Evolutionary conservation across 2,888 invertebrate species (phyloP).

Genomic region (Drosophila austrosaltans): DNA sequence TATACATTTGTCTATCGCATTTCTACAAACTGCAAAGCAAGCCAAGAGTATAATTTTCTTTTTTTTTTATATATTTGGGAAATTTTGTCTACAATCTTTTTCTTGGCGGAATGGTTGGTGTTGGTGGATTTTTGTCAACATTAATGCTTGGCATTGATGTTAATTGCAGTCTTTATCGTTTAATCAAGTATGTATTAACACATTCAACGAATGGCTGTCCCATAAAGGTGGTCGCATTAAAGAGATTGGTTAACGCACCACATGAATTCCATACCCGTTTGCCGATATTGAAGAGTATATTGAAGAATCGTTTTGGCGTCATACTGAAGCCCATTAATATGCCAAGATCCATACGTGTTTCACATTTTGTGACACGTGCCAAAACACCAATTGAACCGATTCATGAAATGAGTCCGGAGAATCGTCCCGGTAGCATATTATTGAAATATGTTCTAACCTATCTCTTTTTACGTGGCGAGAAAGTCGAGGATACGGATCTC

Average conservation of each 20-base stretch:
- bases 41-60: background rate
- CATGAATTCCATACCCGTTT: background rate
- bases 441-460: conserved; percentile 1
- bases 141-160: background rate
- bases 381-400: background rate
- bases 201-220: background rate
- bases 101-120: conserved; percentile 9
- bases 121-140: background rate
- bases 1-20: no score
- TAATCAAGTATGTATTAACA: background rate
- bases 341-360: background rate
- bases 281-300: background rate
- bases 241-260: background rate
- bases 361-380: background rate
- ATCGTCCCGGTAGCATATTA: background rate
- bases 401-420: background rate
- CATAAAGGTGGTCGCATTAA: background rate
- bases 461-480: conserved; percentile 1
- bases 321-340: background rate
- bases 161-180: background rate
- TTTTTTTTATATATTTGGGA: background rate
- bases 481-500: background rate
- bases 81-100: conserved; percentile 17
- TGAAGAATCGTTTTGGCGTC: conserved; percentile 6
- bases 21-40: no score